Conservation (phyloP, 2,113 vertebrate species). For the Chionis minor region DNA sequence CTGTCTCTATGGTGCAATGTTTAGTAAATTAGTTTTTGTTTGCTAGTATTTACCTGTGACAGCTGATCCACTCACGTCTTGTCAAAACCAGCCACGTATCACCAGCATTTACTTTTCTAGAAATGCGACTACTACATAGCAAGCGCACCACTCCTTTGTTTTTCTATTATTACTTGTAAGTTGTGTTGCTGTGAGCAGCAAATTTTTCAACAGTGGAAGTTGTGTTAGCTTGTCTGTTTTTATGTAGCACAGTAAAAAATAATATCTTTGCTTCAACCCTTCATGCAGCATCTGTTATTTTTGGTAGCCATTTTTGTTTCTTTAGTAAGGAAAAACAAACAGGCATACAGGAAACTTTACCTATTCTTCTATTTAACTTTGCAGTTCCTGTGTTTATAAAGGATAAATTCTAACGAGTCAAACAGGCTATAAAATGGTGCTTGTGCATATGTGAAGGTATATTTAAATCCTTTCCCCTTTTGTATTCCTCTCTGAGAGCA, state of each 20-base stretch:
- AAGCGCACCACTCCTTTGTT: background rate
- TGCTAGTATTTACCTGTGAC: slow-evolving; percentile 27
- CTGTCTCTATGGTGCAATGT: slow-evolving; percentile 4
- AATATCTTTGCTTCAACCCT: background rate
- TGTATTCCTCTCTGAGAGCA: background rate
- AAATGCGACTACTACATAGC: background rate
- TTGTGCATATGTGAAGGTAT: background rate
- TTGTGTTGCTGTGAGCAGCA: background rate
- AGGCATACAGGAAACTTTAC: background rate
- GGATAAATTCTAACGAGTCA: background rate
- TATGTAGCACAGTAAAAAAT: background rate
- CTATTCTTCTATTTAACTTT: background rate
- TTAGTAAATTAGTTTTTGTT: slow-evolving; percentile 41
- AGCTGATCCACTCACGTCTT: slow-evolving; percentile 25
- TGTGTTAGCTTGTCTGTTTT: background rate
- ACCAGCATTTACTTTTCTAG: slow-evolving; percentile 19
- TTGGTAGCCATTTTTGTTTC: background rate
- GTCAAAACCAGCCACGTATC: slow-evolving; percentile 19
- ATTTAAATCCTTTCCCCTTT: background rate
- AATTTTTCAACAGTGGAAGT: background rate
- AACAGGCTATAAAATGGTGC: background rate
- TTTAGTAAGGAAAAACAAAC: background rate
- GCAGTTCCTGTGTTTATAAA: background rate
- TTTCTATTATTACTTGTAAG: slow-evolving; percentile 22
- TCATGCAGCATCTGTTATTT: background rate